Percentiles rank a stretch among this genome's conserved stretches.
Conservation (phyloP, 2,888 invertebrate species). For the Adelognathus sp. region DNA sequence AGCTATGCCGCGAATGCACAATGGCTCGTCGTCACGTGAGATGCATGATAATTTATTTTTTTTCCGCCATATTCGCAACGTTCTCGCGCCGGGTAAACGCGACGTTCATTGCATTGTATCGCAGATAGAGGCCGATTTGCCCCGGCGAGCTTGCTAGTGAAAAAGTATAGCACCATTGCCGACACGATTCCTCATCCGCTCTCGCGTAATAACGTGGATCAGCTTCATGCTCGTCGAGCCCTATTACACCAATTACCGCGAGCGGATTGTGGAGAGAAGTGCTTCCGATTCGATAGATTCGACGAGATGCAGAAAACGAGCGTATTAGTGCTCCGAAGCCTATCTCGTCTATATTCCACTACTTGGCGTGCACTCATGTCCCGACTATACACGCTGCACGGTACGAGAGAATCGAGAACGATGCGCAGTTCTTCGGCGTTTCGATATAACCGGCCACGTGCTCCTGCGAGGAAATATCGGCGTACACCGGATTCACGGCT, state of each 20-base stretch:
- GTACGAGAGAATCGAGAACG: conserved; percentile 12
- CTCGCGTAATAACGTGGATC: background rate
- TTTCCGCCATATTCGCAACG: background rate
- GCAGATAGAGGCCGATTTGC: background rate
- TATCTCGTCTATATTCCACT: conserved; percentile 22
- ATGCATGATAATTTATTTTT: background rate
- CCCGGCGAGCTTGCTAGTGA: too few relatives aligned
- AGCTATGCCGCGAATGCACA: background rate
- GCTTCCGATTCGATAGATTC: conserved; percentile 51
- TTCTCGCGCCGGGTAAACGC: background rate
- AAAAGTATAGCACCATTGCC: background rate
- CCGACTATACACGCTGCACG: background rate
- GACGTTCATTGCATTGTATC: background rate
- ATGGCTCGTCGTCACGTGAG: background rate
- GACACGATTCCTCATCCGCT: conserved; percentile 22
- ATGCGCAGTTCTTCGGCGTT: conserved; percentile 10
- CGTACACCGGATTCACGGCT: conserved; percentile 56
- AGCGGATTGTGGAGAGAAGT: too few relatives aligned
- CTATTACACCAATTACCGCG: conserved; percentile 51
- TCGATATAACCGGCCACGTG: conserved; percentile 40
- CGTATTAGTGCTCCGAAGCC: conserved; percentile 15
- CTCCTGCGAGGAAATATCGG: conserved; percentile 31
- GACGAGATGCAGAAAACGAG: conserved; percentile 45
- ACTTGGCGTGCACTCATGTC: background rate
- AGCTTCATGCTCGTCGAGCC: background rate